Percentiles rank a stretch among this genome's conserved stretches.
Evolutionary conservation across 2,888 invertebrate genomes (phyloP).

Genomic region (Pteria penguin): DNA sequence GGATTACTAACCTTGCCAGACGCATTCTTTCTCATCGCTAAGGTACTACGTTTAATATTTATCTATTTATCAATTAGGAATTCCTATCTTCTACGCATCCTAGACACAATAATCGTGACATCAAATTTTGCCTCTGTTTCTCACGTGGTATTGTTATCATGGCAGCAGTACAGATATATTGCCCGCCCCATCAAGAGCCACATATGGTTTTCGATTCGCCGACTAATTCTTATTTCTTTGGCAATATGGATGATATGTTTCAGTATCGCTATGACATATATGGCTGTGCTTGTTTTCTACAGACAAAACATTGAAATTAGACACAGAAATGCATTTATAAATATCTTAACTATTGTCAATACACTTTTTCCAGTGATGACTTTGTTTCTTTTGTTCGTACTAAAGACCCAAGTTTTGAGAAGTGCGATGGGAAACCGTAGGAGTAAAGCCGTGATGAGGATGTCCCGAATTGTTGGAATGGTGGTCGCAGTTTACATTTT

Average conservation of each 20-base stretch:
- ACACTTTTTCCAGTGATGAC: constrained; percentile 11
- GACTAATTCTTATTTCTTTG: constrained; percentile 9
- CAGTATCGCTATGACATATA: not conserved
- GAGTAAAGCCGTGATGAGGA: constrained; percentile 10
- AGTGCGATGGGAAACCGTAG: constrained; percentile 10
- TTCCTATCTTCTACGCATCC: not conserved
- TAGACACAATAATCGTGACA: not conserved
- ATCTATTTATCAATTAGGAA: not conserved
- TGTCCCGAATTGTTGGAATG: constrained; percentile 18
- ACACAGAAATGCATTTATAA: not conserved
- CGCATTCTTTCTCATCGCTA: constrained; percentile 8
- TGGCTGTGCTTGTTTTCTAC: constrained; percentile 6
- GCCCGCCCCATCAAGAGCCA: constrained; percentile 22
- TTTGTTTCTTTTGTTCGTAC: constrained; percentile 6
- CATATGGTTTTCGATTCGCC: constrained; percentile 18
- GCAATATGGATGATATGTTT: constrained; percentile 9
- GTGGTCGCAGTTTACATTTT: constrained; percentile 18
- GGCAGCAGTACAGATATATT: constrained; percentile 18
- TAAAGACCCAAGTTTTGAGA: constrained; percentile 21
- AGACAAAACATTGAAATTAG: not conserved
- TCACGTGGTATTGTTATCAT: constrained; percentile 24
- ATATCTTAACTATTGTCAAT: constrained; percentile 2
- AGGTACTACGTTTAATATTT: constrained; percentile 1
- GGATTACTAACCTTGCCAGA: constrained; percentile 13
- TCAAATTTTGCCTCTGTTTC: constrained; percentile 16